A percentile compares a stretch with the other conserved stretches of the same genome.
These are phyloP conservation scores for Spilosoma lubricipeda DNA, from an alignment of 2,888 invertebrate genomes.

Conservation along the genomic window DNA sequence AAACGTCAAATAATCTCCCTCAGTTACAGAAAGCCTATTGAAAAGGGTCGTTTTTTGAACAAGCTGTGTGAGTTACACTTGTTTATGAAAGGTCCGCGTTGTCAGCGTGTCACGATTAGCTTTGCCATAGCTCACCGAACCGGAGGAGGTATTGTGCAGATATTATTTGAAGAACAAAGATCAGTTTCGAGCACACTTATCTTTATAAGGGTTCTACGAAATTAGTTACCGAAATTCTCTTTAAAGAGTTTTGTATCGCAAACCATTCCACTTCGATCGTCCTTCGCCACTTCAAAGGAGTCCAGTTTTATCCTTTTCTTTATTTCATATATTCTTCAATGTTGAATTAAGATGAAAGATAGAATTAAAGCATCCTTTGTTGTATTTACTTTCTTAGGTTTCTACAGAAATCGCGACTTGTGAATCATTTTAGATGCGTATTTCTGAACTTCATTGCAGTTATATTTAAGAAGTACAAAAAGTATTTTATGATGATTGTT, in stretches of 20 bases:
- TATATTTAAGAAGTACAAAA: neutral
- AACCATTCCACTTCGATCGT: conserved; percentile 31
- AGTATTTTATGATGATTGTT: neutral
- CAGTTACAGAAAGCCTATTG: conserved; percentile 56
- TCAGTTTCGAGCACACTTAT: conserved; percentile 35
- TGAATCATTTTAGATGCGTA: neutral
- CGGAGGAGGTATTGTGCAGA: conserved; percentile 35
- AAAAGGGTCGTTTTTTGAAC: conserved; percentile 48
- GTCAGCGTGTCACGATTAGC: conserved; percentile 26
- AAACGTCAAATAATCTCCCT: conserved; percentile 59
- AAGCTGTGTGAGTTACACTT: conserved; percentile 40
- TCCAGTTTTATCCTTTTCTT: conserved; percentile 48
- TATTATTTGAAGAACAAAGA: conserved; percentile 41
- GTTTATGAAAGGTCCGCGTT: conserved; percentile 40
- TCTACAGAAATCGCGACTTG: conserved; percentile 28
- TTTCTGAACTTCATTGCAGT: neutral
- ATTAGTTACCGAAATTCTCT: conserved; percentile 47
- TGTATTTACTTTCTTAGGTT: conserved; percentile 25
- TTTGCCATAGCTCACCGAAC: conserved; percentile 36
- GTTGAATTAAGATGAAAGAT: conserved; percentile 37
- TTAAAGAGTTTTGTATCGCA: conserved; percentile 37
- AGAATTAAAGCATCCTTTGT: conserved; percentile 41
- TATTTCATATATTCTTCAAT: conserved; percentile 48
- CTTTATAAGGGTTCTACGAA: conserved; percentile 40
- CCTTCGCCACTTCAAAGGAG: conserved; percentile 46